Percentiles rank a stretch among this genome's conserved stretches.
Evolutionary conservation across 2,888 invertebrate genomes (phyloP).

Genomic region (Theretra japonica): DNA sequence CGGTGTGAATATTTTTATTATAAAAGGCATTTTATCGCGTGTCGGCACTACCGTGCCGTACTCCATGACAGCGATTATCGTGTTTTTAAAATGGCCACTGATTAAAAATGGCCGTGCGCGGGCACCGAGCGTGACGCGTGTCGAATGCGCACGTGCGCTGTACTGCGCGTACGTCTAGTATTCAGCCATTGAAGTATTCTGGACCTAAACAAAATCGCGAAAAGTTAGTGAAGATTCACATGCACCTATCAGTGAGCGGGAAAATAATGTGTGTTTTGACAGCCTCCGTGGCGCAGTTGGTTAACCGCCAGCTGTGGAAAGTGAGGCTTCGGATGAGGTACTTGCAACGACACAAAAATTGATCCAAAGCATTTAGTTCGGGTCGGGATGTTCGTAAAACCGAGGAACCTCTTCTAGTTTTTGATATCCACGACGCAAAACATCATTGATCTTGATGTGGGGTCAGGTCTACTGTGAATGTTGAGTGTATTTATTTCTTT

Average conservation of each 20-base stretch:
- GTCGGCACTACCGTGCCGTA: conserved; percentile 32
- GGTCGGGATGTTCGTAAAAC: not conserved
- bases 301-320: not conserved
- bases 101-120: conserved; percentile 63
- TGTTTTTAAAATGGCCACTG: conserved; percentile 69
- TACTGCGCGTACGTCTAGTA: not conserved
- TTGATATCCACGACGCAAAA: not conserved
- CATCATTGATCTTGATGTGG: not conserved
- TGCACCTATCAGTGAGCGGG: too few species aligned
- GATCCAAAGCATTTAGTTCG: too few species aligned
- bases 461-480: not conserved
- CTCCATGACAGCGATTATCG: conserved; percentile 63
- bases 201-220: too few species aligned
- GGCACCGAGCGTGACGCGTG: conserved; percentile 33
- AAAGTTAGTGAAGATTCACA: too few species aligned
- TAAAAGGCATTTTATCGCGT: conserved; percentile 40
- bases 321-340: not conserved
- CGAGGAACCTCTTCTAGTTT: not conserved
- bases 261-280: not conserved
- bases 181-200: too few species aligned
- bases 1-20: conserved; percentile 22
- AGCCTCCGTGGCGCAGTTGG: not conserved
- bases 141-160: conserved; percentile 62
- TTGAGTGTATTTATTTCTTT: not conserved
- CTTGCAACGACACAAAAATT: too few species aligned